A percentile compares a stretch with the other conserved stretches of the same genome.
Evolutionary conservation across 2,113 vertebrate species (phyloP).

Genomic region (Cricetomys ansorgei): DNA sequence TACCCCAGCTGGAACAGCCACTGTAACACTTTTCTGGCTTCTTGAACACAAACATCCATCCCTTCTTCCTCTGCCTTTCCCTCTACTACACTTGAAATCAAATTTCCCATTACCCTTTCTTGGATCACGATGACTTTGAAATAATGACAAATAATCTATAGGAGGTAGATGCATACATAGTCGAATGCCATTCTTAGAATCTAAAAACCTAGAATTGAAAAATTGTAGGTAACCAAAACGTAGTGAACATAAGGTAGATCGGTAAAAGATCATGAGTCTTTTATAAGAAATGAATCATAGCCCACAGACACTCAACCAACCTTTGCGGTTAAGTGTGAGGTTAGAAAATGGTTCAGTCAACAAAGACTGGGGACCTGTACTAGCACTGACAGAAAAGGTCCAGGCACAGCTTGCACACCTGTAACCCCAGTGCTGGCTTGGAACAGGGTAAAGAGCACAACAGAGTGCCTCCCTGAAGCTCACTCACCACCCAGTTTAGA

Average conservation of each 20-base stretch:
- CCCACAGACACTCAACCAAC: neutral
- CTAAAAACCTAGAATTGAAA: neutral
- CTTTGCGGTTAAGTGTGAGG: neutral
- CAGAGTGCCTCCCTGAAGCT: too few relatives aligned
- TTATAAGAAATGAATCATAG: neutral
- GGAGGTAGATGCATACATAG: neutral
- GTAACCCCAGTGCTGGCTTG: neutral
- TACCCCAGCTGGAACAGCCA: too few relatives aligned
- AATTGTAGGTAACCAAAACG: conserved; percentile 12
- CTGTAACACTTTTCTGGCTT: too few relatives aligned
- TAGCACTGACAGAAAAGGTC: too few relatives aligned
- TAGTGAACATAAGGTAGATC: conserved; percentile 1
- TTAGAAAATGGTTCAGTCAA: neutral
- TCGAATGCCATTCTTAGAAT: neutral
- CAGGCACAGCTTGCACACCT: neutral
- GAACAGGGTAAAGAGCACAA: neutral
- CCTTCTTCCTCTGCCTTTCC: too few relatives aligned
- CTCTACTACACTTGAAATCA: too few relatives aligned
- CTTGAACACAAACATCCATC: too few relatives aligned
- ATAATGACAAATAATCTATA: neutral
- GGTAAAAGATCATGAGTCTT: neutral
- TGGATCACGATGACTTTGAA: too few relatives aligned
- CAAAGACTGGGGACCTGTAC: neutral
- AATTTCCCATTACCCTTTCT: too few relatives aligned
- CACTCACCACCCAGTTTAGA: too few relatives aligned